Conservation (phyloP, 2,888 invertebrate genomes). For the Macropis europaea region DNA sequence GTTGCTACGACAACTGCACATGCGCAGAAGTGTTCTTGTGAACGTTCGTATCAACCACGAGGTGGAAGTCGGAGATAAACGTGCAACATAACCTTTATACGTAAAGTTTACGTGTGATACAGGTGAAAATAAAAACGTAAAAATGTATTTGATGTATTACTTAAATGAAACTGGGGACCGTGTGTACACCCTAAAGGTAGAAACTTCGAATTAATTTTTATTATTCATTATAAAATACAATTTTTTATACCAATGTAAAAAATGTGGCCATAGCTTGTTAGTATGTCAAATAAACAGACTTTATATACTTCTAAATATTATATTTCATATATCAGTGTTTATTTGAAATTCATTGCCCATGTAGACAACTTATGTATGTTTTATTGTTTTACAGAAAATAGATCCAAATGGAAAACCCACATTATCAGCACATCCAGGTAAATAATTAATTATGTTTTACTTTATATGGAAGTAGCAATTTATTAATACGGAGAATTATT, state of each 20-base stretch:
- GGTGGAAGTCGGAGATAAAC: not conserved
- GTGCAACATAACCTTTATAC: conserved; percentile 1
- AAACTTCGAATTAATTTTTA: not conserved
- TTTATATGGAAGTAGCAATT: not conserved
- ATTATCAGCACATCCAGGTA: conserved; percentile 93
- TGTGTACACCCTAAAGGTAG: conserved; percentile 92
- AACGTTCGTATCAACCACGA: not conserved
- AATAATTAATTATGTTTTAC: conserved; percentile 19
- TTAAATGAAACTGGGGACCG: conserved; percentile 89
- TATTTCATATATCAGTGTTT: no score
- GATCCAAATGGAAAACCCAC: conserved; percentile 91
- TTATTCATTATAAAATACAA: not conserved
- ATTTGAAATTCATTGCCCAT: no score
- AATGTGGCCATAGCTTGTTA: no score
- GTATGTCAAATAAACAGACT: no score
- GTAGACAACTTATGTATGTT: not conserved
- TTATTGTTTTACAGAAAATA: conserved; percentile 85
- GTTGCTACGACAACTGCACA: conserved; percentile 2
- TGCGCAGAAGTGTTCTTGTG: conserved; percentile 17
- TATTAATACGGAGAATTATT: conserved; percentile 69
- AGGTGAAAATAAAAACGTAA: conserved; percentile 82
- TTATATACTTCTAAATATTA: not conserved
- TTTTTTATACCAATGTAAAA: not conserved
- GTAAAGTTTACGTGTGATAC: not conserved
- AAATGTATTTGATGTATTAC: conserved; percentile 90